These are phyloP conservation scores for Conus ventricosus DNA, from an alignment of 1,140 invertebrate genomes.

Conservation along the genomic window DNA sequence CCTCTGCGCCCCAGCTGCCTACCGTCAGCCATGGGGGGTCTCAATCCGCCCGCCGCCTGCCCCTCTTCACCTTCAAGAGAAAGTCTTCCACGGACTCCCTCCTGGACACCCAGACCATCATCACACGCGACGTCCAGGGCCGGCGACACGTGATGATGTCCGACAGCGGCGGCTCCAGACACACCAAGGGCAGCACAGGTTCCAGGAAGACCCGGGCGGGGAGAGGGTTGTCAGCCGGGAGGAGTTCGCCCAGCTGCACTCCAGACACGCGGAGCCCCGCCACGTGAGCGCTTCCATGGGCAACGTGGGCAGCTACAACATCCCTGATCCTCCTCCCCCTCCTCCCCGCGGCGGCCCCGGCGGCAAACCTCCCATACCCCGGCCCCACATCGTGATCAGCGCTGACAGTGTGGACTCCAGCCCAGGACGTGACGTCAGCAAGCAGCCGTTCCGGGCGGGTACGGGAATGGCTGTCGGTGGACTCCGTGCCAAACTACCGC, in stretches of 20 bases:
- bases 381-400: not conserved
- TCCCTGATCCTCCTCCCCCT: not conserved
- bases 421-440: not conserved
- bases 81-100: not conserved
- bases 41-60: not conserved
- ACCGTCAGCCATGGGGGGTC: not conserved
- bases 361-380: not conserved
- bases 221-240: not conserved
- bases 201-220: not conserved
- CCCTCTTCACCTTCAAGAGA: constrained; percentile 25
- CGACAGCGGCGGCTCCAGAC: not conserved
- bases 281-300: not conserved
- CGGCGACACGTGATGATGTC: not conserved
- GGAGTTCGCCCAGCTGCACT: not conserved
- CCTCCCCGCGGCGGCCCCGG: not conserved
- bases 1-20: not conserved
- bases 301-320: not conserved
- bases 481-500: not conserved
- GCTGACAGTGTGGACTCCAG: not conserved
- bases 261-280: constrained; percentile 12
- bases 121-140: not conserved
- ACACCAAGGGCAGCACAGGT: not conserved
- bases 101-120: not conserved
- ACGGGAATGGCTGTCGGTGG: constrained; percentile 12
- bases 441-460: not conserved